Evolutionary conservation across 1,140 invertebrate genomes (phyloP), one percentile per base, ranked within the genome.

Genomic region (Drosophila oshimai): DNA sequence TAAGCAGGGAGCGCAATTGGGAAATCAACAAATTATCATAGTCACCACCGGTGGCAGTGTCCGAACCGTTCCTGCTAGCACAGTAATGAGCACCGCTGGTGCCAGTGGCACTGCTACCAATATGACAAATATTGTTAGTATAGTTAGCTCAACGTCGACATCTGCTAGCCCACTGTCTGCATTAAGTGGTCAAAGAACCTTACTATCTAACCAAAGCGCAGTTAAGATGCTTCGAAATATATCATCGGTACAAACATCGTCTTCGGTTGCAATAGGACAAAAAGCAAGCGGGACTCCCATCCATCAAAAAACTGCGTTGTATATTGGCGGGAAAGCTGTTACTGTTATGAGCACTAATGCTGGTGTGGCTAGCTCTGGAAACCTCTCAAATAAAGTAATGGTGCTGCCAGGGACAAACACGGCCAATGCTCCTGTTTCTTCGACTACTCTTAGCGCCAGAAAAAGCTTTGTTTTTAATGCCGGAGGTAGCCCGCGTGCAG

Each of bases 191-290:
- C 72, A 90, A n/a, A 86, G 92, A 7, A 91, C 91, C 46, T 70
- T 92, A 5, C 76, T 91, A 68, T 79, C 91, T 10, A 78, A 89
- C 12, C 89, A 90, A 3, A 92, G 91, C 44, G 94, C 93, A 17
- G 92, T 95, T 0, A 95, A 95, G 69, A 94, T 95, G 94, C 93
- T 95, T 12, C 93, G 95, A 3, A 94, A 89, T 44, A 73, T 92
- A 44, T 78, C 94, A 22, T 46, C 78, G 7, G 58, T 62, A 10
- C 58, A 62, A 50, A 13, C 68, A 33, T 20, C 64, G 3, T 18
- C 65, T 12, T 53, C 74, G 26, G 4, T 45, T 22, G 26, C 51
- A 2, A 15, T 57, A 39, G 37, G 46, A 1, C 68, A 73, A n/a
- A 84, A 74, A 20, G 17, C 54, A 17, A 9, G 33, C 9, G 50